Evolutionary conservation across 2,888 invertebrate genomes (phyloP).

Genomic region (Erebia aethiops): DNA sequence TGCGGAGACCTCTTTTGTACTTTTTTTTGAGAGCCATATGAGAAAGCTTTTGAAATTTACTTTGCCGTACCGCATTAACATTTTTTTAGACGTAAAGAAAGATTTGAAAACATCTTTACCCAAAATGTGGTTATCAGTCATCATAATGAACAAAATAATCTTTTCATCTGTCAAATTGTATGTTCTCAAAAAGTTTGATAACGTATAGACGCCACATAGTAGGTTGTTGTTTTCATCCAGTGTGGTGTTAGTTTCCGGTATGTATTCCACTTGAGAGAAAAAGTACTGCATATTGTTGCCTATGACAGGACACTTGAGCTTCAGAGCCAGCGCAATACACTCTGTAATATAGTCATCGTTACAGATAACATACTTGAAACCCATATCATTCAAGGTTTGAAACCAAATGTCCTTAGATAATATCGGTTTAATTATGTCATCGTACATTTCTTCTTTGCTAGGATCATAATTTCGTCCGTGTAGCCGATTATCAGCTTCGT

Average conservation of each 20-base stretch:
- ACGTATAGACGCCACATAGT: background rate
- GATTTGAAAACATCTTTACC: slow-evolving; percentile 41
- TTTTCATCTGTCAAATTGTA: slow-evolving; percentile 15
- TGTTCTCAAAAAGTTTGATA: slow-evolving; percentile 27
- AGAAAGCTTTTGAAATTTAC: background rate
- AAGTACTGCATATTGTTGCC: slow-evolving; percentile 51
- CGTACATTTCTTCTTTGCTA: background rate
- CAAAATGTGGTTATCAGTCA: slow-evolving; percentile 47
- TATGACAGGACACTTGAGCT: slow-evolving; percentile 51
- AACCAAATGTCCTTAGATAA: slow-evolving; percentile 46
- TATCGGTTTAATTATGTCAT: slow-evolving; percentile 39
- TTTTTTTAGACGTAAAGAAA: background rate
- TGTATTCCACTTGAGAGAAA: slow-evolving; percentile 50
- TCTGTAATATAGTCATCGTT: slow-evolving; percentile 49
- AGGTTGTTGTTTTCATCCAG: slow-evolving; percentile 36
- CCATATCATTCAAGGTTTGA: slow-evolving; percentile 52
- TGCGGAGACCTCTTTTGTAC: background rate
- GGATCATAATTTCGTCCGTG: slow-evolving; percentile 13
- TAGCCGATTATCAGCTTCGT: slow-evolving; percentile 3
- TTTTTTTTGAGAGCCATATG: slow-evolving; percentile 17
- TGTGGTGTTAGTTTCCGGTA: slow-evolving; percentile 41
- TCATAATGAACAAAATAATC: slow-evolving; percentile 43
- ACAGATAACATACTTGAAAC: slow-evolving; percentile 47
- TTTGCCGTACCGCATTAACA: background rate
- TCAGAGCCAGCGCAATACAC: slow-evolving; percentile 52